Evolutionary conservation across 2,797 vertebrate genomes (phyloP).

Genomic region (Peromyscus nudipes): DNA sequence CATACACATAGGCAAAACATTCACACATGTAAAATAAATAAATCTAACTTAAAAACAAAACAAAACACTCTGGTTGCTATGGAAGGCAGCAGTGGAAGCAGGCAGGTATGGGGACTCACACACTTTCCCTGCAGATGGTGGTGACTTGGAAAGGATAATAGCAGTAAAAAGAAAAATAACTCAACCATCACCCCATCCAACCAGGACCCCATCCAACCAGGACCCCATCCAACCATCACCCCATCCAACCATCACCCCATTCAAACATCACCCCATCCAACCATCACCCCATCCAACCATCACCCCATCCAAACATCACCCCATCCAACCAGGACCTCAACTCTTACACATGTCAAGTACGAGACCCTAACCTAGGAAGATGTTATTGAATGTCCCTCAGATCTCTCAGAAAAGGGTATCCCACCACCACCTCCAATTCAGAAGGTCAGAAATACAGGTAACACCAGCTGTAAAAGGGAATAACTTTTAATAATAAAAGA

Average conservation of each 20-base stretch:
- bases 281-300: no score
- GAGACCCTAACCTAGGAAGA: neutral
- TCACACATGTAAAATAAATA: no score
- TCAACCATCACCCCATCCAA: neutral
- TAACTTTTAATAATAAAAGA: neutral
- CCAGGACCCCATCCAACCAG: neutral
- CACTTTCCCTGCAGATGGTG: neutral
- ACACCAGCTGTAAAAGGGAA: neutral
- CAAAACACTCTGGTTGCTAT: neutral
- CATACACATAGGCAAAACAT: no score
- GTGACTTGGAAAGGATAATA: neutral
- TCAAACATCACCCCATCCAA: neutral
- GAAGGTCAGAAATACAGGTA: neutral
- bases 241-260: neutral
- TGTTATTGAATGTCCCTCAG: neutral
- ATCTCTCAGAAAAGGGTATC: neutral
- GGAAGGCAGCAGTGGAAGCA: neutral
- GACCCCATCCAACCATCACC: no score
- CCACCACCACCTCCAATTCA: neutral
- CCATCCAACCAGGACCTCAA: neutral
- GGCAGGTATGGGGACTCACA: neutral
- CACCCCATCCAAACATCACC: no score
- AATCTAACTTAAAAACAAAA: neutral
- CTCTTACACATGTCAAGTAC: neutral
- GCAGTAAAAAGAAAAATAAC: neutral